Base-by-base conservation (phyloP, 2,113 vertebrate genomes). In the Anser cygnoides region DNA sequence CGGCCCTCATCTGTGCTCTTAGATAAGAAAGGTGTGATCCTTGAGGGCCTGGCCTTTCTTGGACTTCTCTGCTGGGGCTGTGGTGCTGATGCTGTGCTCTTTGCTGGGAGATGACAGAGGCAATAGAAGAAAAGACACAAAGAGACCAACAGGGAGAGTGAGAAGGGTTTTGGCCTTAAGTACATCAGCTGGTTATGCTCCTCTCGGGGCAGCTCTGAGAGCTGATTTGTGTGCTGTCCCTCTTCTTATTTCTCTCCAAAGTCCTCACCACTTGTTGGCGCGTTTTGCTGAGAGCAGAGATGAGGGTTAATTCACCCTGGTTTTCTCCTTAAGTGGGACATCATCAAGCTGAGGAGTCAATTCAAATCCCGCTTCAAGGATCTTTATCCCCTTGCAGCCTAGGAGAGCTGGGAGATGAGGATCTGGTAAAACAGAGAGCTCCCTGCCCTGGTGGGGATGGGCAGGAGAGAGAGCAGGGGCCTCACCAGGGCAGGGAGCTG, bases 331-430 rank as follows among this genome's bases (percentile, higher is more conserved):
- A 95, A 95, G 87, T 84, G 95, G 78, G 85, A 75, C 70, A 70
- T 95, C 58, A 88, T 94, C 89, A 94, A 88, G 46, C 76, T 81
- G 94, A 96, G 77, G 87, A 89, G 71, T 85, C 75, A 61, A 67
- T 96, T 94, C 58, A 95, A 86, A 93, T 82, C 63, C 83, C 59
- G n/a, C 93, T 94, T 91, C 86, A 84, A 87, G 92, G 92, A 84
- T 84, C 89, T 93, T 92, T 93, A 73, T 95, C 79, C 94, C 74
- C 61, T 86, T 67, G 71, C 71, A 68, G 33, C 35, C 23, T 20
- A 77, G 66, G 68, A 77, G 63, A 92, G 61, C 55, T 68, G 84
- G 77, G 68, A n/a, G 68, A 91, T 57, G n/a, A 89, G 94, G 46
- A n/a, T 95, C 86, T 73, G 33, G 71, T 89, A 62, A 83, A 77